These are phyloP conservation scores for Upupa epops DNA, from an alignment of 2,113 vertebrate species.

Conservation along the genomic window DNA sequence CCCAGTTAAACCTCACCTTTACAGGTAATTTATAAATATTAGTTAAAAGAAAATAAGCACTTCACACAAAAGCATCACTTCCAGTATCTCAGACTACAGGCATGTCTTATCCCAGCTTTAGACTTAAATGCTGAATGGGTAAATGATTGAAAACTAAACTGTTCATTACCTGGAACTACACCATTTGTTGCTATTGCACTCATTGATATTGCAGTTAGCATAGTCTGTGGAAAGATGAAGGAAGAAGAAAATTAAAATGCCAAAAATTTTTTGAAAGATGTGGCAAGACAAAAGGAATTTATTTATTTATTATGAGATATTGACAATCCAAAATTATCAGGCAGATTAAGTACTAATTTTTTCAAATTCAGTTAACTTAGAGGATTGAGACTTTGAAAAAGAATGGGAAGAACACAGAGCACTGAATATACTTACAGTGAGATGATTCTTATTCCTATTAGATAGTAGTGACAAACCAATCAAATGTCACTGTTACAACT, in stretches of 20 bases:
- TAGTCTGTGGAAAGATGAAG: slow-evolving; percentile 79
- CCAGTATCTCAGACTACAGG: background rate
- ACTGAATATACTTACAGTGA: background rate
- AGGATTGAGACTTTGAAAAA: background rate
- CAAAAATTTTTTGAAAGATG: background rate
- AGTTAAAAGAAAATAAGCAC: background rate
- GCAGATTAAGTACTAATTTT: background rate
- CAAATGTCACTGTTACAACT: background rate
- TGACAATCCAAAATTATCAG: background rate
- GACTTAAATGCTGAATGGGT: background rate
- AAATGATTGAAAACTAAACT: background rate
- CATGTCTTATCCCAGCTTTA: background rate
- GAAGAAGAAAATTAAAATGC: background rate
- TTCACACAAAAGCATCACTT: background rate
- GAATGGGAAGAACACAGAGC: background rate
- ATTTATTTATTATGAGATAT: background rate
- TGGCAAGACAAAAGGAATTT: background rate
- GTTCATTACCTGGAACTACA: slow-evolving; percentile 88
- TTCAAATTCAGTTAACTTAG: background rate
- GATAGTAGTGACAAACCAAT: background rate
- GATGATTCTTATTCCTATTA: background rate
- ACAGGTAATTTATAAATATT: background rate
- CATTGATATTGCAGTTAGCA: slow-evolving; percentile 98
- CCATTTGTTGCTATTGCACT: slow-evolving; percentile 97
- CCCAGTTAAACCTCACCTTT: background rate